Percentiles rank a stretch among this genome's conserved stretches.
phyloP scores from a whole-genome alignment of 2,797 vertebrate species.

The Cryptoprocta ferox region DNA sequence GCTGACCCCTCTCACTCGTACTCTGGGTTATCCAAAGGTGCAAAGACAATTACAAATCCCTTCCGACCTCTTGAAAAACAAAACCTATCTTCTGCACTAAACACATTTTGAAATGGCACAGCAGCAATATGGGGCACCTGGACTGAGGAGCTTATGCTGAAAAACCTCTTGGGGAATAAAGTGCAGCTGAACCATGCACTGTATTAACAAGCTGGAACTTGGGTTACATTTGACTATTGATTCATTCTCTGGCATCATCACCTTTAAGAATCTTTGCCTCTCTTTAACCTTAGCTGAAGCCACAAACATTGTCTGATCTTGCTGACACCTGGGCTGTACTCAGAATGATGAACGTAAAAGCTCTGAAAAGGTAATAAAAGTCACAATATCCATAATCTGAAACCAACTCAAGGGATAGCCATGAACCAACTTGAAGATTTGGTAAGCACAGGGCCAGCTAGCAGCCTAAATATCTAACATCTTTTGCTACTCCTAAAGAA shows the following conservation, averaged over 20 bases:
- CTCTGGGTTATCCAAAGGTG: not conserved
- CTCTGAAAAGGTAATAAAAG: not conserved
- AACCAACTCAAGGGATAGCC: not conserved
- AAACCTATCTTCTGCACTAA: not conserved
- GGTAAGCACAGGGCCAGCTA: not conserved
- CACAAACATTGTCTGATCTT: slow-evolving; percentile 80
- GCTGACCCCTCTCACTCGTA: not conserved
- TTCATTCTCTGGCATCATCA: slow-evolving; percentile 71
- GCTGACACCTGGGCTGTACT: slow-evolving; percentile 58
- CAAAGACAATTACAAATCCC: not conserved
- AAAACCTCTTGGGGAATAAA: not conserved
- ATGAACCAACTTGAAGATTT: not conserved
- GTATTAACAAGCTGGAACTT: slow-evolving; percentile 74
- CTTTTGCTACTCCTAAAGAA: not conserved
- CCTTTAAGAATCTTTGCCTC: slow-evolving; percentile 62
- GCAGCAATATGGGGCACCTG: not conserved
- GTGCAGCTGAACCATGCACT: not conserved
- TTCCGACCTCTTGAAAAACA: not conserved
- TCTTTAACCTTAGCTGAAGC: slow-evolving; percentile 78
- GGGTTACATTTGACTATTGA: slow-evolving; percentile 69
- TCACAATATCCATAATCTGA: not conserved
- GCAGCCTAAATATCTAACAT: not conserved
- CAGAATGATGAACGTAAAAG: slow-evolving; percentile 44
- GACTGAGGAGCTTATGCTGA: not conserved
- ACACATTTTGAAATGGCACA: not conserved